phyloP scores from a whole-genome alignment of 2,113 vertebrate species.

The Candoia aspera region DNA sequence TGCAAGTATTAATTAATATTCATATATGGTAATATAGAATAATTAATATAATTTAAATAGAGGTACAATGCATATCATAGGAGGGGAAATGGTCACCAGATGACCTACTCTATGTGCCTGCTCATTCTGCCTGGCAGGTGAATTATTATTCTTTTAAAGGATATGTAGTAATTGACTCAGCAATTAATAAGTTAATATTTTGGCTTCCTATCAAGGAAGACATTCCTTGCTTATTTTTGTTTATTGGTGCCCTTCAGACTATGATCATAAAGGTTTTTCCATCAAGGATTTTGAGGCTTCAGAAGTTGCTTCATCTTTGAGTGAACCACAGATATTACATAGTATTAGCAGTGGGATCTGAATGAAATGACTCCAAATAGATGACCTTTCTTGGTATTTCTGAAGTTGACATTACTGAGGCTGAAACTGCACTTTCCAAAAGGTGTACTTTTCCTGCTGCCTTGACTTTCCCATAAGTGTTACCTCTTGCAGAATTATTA shows the following conservation, averaged over 20 bases:
- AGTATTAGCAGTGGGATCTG: neutral
- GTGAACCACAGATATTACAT: neutral
- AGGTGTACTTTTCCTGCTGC: neutral
- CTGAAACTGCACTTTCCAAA: neutral
- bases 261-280: neutral
- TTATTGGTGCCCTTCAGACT: neutral
- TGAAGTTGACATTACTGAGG: neutral
- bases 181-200: neutral
- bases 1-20: neutral
- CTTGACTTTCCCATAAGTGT: neutral
- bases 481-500: neutral
- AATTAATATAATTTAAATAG: neutral
- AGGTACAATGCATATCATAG: neutral
- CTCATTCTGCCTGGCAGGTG: neutral
- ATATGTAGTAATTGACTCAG: neutral
- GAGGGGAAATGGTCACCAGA: neutral
- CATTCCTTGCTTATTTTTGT: neutral
- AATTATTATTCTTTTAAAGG: neutral
- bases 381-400: neutral
- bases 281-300: neutral
- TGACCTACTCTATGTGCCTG: neutral
- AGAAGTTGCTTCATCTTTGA: neutral
- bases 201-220: neutral
- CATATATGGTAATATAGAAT: neutral
- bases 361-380: neutral